Conservation (phyloP, 1,140 invertebrate species). For the Mylabris phalerata region DNA sequence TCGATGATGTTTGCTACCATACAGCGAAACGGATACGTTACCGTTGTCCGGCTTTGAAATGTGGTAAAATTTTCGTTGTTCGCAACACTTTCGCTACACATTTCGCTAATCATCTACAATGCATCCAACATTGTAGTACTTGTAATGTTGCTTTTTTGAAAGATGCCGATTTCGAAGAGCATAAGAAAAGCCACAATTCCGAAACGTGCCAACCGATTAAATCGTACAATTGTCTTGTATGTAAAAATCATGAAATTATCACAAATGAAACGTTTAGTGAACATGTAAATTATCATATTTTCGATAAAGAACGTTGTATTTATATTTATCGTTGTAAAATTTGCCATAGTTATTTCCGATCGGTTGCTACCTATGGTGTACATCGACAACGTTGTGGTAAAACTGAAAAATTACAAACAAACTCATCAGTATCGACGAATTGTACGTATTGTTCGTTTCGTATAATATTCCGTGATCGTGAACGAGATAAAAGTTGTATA, state of each 20-base stretch:
- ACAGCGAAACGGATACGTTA: constrained; percentile 44
- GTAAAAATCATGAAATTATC: constrained; percentile 11
- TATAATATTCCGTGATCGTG: constrained; percentile 15
- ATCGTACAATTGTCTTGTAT: constrained; percentile 29
- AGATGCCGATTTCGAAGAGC: constrained; percentile 33
- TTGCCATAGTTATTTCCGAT: constrained; percentile 34
- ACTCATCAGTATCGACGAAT: constrained; percentile 3
- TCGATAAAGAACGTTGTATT: constrained; percentile 23
- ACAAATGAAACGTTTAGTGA: constrained; percentile 9
- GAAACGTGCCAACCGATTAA: constrained; percentile 16
- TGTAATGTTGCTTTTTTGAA: constrained; percentile 41
- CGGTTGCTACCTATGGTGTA: constrained; percentile 27
- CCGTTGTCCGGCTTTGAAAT: constrained; percentile 41
- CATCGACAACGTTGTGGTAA: constrained; percentile 17
- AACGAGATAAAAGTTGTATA: constrained; percentile 9
- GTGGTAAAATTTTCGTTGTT: constrained; percentile 41
- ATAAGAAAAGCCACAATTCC: constrained; percentile 7
- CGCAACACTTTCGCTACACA: constrained; percentile 43
- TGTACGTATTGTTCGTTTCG: constrained; percentile 19
- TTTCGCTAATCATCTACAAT: constrained; percentile 44
- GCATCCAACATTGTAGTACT: constrained; percentile 40
- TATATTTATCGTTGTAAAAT: constrained; percentile 34
- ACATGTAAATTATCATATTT: constrained; percentile 28
- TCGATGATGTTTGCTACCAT: constrained; percentile 47
- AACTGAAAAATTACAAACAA: constrained; percentile 4